Conservation (phyloP, 2,797 vertebrate genomes). For the Falco rusticolus region DNA sequence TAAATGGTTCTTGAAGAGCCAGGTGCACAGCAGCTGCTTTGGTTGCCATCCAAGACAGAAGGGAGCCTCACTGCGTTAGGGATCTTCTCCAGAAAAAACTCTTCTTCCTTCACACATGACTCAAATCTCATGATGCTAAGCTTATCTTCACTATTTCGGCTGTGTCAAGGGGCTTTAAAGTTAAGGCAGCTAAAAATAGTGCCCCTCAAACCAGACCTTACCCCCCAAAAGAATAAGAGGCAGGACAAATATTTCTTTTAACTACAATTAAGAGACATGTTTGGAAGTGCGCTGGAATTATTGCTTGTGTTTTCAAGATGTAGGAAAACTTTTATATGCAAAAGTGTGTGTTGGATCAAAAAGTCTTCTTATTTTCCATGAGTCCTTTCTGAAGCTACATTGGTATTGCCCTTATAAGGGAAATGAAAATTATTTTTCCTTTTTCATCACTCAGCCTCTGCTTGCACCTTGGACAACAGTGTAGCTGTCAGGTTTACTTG, state of each 20-base stretch:
- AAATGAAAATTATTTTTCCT: background rate
- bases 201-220: rapidly evolving
- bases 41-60: background rate
- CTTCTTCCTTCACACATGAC: background rate
- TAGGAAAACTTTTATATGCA: background rate
- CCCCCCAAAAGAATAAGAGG: background rate
- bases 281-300: background rate
- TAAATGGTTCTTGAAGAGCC: background rate
- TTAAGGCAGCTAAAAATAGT: background rate
- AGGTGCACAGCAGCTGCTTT: background rate
- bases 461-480: background rate
- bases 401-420: background rate
- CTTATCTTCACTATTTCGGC: background rate
- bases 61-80: background rate
- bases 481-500: background rate
- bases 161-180: background rate
- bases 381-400: background rate
- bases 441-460: background rate
- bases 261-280: background rate
- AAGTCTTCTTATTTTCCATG: background rate
- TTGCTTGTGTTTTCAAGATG: background rate
- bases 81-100: background rate
- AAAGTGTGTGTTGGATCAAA: background rate
- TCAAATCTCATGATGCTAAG: background rate
- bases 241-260: background rate